Evolutionary conservation across 2,797 vertebrate species (phyloP).

Genomic region (Gallinago nigripennis): DNA sequence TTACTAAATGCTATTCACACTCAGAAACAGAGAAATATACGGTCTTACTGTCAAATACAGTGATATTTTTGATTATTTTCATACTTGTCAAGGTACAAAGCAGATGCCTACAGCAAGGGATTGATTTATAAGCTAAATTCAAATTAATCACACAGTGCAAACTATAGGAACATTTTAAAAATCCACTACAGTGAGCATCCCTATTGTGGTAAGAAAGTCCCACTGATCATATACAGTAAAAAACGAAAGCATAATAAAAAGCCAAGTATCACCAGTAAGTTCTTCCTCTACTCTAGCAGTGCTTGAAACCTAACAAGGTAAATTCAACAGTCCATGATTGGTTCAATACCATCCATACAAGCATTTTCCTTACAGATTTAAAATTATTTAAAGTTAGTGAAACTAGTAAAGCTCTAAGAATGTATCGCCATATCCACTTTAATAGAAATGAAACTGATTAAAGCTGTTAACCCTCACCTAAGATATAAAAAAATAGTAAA

Average conservation of each 20-base stretch:
- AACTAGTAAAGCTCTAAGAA: background rate
- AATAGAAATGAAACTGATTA: background rate
- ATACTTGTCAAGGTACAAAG: conserved; percentile 12
- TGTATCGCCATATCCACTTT: background rate
- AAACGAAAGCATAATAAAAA: background rate
- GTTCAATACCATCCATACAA: background rate
- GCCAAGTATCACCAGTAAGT: background rate
- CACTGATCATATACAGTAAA: background rate
- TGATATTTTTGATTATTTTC: conserved; percentile 18
- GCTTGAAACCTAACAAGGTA: background rate
- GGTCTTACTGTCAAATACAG: background rate
- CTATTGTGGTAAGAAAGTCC: background rate
- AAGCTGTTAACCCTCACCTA: background rate
- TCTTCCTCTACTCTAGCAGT: background rate
- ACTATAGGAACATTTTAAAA: background rate
- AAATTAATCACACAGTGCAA: background rate
- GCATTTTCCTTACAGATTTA: background rate
- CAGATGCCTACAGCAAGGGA: background rate
- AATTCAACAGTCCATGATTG: background rate
- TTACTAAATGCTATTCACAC: conserved; percentile 55
- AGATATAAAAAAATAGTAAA: background rate
- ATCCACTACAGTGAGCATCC: background rate
- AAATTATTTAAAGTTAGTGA: background rate
- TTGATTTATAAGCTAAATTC: conserved; percentile 10
- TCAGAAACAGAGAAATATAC: conserved; percentile 37